phyloP scores from a whole-genome alignment of 2,113 vertebrate genomes.

The Emydocephalus ijimae region DNA sequence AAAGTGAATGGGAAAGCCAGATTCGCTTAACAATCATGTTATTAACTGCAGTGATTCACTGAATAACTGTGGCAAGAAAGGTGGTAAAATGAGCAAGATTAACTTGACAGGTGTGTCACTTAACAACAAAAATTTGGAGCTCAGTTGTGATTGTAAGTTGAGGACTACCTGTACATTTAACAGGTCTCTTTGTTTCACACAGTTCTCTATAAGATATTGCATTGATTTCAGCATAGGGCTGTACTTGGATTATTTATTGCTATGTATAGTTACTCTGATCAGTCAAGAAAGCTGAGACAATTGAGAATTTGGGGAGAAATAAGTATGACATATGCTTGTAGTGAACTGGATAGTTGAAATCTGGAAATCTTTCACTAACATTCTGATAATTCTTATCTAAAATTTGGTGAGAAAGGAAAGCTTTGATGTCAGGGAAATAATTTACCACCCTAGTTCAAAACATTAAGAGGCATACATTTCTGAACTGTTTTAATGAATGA shows the following conservation, averaged over 20 bases:
- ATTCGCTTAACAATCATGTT: background rate
- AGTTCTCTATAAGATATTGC: background rate
- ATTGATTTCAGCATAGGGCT: background rate
- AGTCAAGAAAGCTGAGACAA: background rate
- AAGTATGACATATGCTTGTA: background rate
- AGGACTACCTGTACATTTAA: background rate
- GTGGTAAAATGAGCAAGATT: background rate
- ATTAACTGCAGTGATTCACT: background rate
- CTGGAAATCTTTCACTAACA: background rate
- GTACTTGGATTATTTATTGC: background rate
- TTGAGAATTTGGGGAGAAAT: background rate
- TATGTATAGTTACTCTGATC: background rate
- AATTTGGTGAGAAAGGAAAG: background rate
- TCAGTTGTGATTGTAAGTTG: background rate
- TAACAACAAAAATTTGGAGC: background rate
- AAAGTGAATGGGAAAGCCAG: background rate
- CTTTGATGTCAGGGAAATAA: background rate
- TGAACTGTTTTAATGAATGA: background rate
- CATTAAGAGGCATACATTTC: background rate
- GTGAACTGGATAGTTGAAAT: background rate
- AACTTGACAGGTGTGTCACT: background rate
- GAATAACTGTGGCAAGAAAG: background rate
- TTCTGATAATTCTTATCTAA: background rate
- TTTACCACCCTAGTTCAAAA: background rate
- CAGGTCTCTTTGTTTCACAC: background rate